Conservation (phyloP, 2,113 vertebrate genomes). For the Sterna hirundo region DNA sequence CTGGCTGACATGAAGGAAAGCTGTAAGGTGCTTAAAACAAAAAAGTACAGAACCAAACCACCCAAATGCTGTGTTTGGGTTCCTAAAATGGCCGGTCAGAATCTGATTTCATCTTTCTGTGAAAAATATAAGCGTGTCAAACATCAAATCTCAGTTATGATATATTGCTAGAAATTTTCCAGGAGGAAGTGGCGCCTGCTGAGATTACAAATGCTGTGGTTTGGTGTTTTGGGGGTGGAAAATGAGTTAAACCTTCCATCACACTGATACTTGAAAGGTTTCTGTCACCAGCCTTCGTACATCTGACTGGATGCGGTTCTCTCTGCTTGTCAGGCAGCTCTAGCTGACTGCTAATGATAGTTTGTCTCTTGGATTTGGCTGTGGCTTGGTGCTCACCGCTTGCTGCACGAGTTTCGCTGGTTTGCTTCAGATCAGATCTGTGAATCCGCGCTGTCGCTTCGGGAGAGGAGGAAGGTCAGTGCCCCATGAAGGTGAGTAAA, state of each 20-base stretch:
- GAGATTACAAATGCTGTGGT: not conserved
- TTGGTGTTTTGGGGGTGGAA: not conserved
- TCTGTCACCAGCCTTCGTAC: not conserved
- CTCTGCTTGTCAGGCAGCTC: not conserved
- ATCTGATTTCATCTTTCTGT: not conserved
- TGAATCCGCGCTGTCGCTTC: not conserved
- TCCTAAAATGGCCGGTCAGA: not conserved
- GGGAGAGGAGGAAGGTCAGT: not conserved
- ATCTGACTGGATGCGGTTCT: not conserved
- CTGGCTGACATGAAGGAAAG: not conserved
- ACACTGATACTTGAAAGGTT: not conserved
- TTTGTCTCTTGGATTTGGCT: not conserved
- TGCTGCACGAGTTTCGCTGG: not conserved
- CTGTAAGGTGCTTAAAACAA: not conserved
- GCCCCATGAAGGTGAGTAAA: not conserved
- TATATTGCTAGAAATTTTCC: not conserved
- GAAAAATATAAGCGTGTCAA: accelerated
- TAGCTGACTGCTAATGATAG: not conserved
- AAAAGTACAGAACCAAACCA: not conserved
- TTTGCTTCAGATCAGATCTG: not conserved
- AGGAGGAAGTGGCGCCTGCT: not conserved
- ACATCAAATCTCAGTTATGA: not conserved
- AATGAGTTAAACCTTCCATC: not conserved
- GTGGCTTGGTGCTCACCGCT: not conserved
- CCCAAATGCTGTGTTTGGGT: not conserved